Evolutionary conservation across 2,113 vertebrate species (phyloP), one percentile per base, ranked within the genome.

Genomic region (Accipiter virgatus): DNA sequence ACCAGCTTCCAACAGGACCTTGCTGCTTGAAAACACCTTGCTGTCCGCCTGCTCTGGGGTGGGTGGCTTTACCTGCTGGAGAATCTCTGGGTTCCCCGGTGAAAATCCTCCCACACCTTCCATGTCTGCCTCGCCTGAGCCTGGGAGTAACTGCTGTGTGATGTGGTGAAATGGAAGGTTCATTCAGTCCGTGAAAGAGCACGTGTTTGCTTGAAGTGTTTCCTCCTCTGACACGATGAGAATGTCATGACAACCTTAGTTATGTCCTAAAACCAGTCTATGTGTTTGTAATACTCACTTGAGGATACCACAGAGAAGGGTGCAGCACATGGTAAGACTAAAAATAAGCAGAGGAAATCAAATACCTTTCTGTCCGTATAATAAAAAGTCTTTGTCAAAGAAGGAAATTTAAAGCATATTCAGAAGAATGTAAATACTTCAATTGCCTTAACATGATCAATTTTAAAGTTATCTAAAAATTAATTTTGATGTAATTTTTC

Each of bases 111-210:
- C 45, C 18, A 29, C 10, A 40, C 4, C 23, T 88, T 81, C 22
- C 25, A 34, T 0, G 0, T 5, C 55, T 56, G 26, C 18, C 26
- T 85, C 0, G 0, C 26, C 36, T 36, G 17, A 55, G 6, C 27
- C 32, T 26, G 31, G 14, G 31, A 48, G 1, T 70, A 32, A 52
- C 19, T 55, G 9, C 19, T 80, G 21, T 21, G 9, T 29, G 48
- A 38, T 1, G 0, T 21, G 16, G 10, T 38, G n/a, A 61, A 89
- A 61, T 0, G 1, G 15, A 59, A 83, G 71, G 71, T 47, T 70
- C 20, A 45, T 45, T 26, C 34, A 52, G 27, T 34, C 34, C 0
- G 0, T 47, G 45, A 71, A 72, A 88, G 14, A 73, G 9, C 29
- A 59, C 7, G 1, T 9, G 4, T 58, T 66, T 71, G 6, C 26